A percentile compares a stretch with the other conserved stretches of the same genome.
Evolutionary conservation across 2,797 vertebrate genomes (phyloP).

Genomic region (Lepus townsendii): DNA sequence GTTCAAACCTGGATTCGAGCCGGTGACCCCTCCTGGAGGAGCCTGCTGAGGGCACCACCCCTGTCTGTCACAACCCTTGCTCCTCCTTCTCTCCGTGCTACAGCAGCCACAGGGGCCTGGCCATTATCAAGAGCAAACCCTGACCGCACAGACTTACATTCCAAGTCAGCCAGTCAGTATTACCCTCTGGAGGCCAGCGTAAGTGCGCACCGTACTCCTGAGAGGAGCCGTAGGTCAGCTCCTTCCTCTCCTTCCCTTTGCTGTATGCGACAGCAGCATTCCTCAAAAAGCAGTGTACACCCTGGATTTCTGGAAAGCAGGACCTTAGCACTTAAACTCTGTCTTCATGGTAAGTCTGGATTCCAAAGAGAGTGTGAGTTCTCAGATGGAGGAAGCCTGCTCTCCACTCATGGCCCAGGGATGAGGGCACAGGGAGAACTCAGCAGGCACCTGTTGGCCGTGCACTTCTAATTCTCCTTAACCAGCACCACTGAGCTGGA

Average conservation of each 20-base stretch:
- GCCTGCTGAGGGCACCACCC: background rate
- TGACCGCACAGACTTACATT: background rate
- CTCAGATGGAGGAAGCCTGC: background rate
- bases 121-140: background rate
- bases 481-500: background rate
- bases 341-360: background rate
- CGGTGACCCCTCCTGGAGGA: background rate
- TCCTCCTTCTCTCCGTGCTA: background rate
- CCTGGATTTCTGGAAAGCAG: background rate
- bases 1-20: background rate
- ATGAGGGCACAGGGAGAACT: accelerated
- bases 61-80: background rate
- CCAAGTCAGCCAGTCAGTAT: background rate
- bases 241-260: background rate
- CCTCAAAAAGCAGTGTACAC: slow-evolving; percentile 33
- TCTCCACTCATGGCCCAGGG: background rate
- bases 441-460: background rate
- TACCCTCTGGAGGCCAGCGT: background rate
- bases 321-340: background rate
- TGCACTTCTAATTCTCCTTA: background rate
- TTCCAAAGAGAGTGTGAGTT: background rate
- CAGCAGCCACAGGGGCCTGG: background rate
- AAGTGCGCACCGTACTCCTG: background rate
- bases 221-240: background rate
- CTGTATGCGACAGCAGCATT: background rate